These are phyloP conservation scores for Myrmecophaga tridactyla DNA, from an alignment of 2,113 vertebrate species.

Conservation along the genomic window DNA sequence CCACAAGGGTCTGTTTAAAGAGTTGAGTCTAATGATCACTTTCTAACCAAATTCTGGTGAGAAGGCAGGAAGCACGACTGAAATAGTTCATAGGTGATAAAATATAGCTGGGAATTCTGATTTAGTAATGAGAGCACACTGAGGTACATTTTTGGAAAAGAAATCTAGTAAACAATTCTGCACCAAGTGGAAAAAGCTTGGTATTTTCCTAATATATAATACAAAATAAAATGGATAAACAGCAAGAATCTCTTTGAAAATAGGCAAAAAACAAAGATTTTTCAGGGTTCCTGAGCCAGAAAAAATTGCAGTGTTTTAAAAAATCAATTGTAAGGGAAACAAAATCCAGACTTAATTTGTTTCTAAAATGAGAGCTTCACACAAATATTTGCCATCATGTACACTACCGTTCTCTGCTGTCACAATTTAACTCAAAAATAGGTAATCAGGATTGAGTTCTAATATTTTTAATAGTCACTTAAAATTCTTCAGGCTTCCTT, in stretches of 20 bases:
- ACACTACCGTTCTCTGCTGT: neutral
- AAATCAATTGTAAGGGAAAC: neutral
- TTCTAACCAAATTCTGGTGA: neutral
- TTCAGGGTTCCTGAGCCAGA: neutral
- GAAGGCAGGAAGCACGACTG: neutral
- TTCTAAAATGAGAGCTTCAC: neutral
- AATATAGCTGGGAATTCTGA: neutral
- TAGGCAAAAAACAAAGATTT: neutral
- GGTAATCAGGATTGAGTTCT: neutral
- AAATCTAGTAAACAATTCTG: neutral
- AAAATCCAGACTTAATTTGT: neutral
- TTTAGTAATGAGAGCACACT: neutral
- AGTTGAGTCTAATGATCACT: neutral
- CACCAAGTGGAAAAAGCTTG: neutral
- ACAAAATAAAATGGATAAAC: neutral
- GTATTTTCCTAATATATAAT: neutral
- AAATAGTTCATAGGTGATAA: neutral
- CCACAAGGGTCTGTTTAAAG: neutral
- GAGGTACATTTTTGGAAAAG: neutral
- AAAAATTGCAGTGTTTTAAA: neutral
- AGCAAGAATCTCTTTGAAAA: neutral
- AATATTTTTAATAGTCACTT: neutral
- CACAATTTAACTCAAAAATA: neutral
- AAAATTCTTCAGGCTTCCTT: neutral
- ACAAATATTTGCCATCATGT: neutral